Base-by-base conservation (phyloP, 2,797 vertebrate species). In the Orientallactaga sibirica region DNA sequence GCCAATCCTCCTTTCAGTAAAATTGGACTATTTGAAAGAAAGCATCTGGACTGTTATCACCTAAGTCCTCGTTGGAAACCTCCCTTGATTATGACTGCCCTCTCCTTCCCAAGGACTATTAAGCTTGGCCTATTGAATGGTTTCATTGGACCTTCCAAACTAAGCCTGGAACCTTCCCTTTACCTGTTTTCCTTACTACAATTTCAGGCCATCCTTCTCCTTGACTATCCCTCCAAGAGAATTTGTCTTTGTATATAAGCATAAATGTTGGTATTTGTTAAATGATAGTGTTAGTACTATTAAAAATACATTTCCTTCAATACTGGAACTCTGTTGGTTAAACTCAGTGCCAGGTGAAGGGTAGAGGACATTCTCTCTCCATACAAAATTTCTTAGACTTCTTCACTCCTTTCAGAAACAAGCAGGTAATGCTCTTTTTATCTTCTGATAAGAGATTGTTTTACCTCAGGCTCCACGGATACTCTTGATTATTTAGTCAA, bases 11-110 rank as follows among this genome's bases (percentile, higher is more conserved):
- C 83, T 70, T 91, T n/a, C 22, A 83, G 64, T 77, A 16, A 79
- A 91, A n/a, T 80, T 88, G 29, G 62, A 66, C 88, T 80, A 73
- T 87, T 92, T 90, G 77, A 82, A 93, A 14, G 73, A 83, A 91
- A 88, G 22, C 68, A 86, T 86, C 52, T 84, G n/a, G 19, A 83
- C 80, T n/a, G 11, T 48, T 70, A 67, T 92, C n/a, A 43, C 64
- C 18, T 78, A 22, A 84, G 33, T 29, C 29, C n/a, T 80, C 22
- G 61, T 27, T 55, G n/a, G 3, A 91, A 84, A 67, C n/a, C 29
- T 94, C 25, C 20, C 15, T 89, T 88, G 62, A 27, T 94, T 86
- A 64, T 52, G 29, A 73, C 66, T 66, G 61, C 64, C 24, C 19
- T 29, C 87, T 55, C 61, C 66, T 96, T 89, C 77, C 73, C 3